Base-by-base conservation (phyloP, 2,797 vertebrate species). In the Acrossocheilus wenchowensis region DNA sequence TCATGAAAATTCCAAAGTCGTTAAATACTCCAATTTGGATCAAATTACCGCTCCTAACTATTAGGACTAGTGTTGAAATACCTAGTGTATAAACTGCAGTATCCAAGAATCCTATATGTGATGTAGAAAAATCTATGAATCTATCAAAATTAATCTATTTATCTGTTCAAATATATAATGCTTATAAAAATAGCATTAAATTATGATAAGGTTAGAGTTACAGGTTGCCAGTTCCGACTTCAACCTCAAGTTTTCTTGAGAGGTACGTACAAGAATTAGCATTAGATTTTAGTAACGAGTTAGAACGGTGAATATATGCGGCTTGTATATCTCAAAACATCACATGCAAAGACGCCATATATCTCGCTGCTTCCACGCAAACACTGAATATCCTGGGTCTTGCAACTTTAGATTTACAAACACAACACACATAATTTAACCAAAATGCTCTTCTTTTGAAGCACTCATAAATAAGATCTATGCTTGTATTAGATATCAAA, bases 401-500 rank as follows among this genome's bases (percentile, higher is more conserved):
- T 50, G 30, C 6, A 52, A 19, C 9, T 17, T 30, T 14, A 21
- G 19, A 52, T 68, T 81, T 39, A 69, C 21, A n/a, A 15, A 30
- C 36, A 54, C 30, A 60, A 54, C 75, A 17, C 15, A 69, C 39
- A 54, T 80, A 12, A 80, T 80, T 62, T n/a, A 15, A 78, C 19
- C 23, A 30, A 52, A 68, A 54, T 78, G 43, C n/a, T 15, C n/a
- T 36, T 75, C 26, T 39, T 23, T 4, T 64, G 9, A 23, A 77
- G 11, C 45, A 41, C 69, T 43, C 36, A 73, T 77, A 78, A 75
- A 74, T 45, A 64, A 73, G 14, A 6, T 2, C 54, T 30, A 45
- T 60, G 45, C 26, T 60, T 11, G 17, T 73, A 39, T 50, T 60
- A 48, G 23, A 52, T 41, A 86, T 79, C 52, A 86, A 41, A 73